A percentile compares a stretch with the other conserved stretches of the same genome.
phyloP scores from a whole-genome alignment of 2,888 invertebrate genomes.

The Pristionchus fissidentatus region DNA sequence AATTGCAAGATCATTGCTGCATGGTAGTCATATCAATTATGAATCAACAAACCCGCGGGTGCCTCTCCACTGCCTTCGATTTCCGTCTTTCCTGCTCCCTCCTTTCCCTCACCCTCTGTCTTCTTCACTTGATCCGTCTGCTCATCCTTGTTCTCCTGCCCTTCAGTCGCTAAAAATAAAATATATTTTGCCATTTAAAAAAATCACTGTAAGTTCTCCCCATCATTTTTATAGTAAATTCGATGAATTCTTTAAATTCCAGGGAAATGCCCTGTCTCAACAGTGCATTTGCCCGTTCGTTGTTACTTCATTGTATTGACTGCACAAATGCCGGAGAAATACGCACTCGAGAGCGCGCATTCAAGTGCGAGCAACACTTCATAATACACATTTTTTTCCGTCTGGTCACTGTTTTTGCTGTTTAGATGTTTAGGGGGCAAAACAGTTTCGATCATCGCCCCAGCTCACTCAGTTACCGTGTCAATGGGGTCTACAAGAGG shows the following conservation, averaged over 20 bases:
- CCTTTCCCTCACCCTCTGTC: not conserved
- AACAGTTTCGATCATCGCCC: too few relatives aligned
- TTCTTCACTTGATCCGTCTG: not conserved
- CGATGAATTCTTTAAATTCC: too few relatives aligned
- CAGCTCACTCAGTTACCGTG: not conserved
- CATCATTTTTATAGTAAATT: not conserved
- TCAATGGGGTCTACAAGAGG: constrained; percentile 16
- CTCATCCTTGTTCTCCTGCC: not conserved
- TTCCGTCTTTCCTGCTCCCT: not conserved
- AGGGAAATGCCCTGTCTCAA: too few relatives aligned
- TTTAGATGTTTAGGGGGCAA: too few relatives aligned
- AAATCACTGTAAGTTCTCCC: not conserved
- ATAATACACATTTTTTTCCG: constrained; percentile 9
- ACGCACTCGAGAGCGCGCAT: too few relatives aligned
- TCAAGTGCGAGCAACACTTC: constrained; percentile 1
- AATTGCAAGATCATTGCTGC: too few relatives aligned
- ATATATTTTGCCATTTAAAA: not conserved
- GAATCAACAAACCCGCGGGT: too few relatives aligned
- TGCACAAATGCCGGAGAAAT: too few relatives aligned
- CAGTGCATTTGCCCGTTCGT: too few relatives aligned
- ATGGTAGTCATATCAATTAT: too few relatives aligned
- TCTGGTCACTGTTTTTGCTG: too few relatives aligned
- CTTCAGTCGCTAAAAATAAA: not conserved
- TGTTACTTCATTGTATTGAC: too few relatives aligned
- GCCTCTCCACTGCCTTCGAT: constrained; percentile 30